Evolutionary conservation across 2,113 vertebrate genomes (phyloP).

Genomic region (Scortum barcoo): DNA sequence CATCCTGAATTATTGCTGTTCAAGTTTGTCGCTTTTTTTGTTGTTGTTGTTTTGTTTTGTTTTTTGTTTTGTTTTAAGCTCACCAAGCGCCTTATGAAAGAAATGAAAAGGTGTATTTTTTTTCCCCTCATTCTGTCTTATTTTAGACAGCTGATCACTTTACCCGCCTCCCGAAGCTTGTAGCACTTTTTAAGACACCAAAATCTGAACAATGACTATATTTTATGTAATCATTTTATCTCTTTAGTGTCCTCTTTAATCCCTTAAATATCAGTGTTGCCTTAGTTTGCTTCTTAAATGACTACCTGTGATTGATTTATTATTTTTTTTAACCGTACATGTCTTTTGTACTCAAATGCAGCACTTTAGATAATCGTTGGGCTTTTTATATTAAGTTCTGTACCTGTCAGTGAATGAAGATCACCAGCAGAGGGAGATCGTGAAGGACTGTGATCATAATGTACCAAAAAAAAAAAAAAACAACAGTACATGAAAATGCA

Average conservation of each 20-base stretch:
- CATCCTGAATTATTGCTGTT: conserved; percentile 47
- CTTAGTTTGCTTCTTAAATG: conserved; percentile 43
- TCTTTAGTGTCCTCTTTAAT: conserved; percentile 10
- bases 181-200: conserved; percentile 78
- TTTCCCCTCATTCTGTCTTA: conserved; percentile 55
- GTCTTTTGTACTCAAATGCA: conserved; percentile 13
- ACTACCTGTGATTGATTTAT: conserved; percentile 34
- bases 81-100: conserved; percentile 80
- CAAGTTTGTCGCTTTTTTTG: conserved; percentile 39
- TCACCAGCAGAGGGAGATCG: conserved; percentile 65
- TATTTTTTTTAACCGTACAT: not conserved
- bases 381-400: conserved; percentile 23
- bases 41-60: too few relatives aligned
- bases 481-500: conserved; percentile 15
- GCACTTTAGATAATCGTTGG: conserved; percentile 15
- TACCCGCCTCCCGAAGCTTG: conserved; percentile 55
- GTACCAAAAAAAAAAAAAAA: conserved; percentile 22
- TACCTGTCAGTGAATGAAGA: conserved; percentile 42
- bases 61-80: conserved; percentile 65
- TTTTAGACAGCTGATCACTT: conserved; percentile 71
- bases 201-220: conserved; percentile 74
- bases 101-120: conserved; percentile 46
- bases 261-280: conserved; percentile 32
- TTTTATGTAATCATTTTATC: conserved; percentile 63
- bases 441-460: not conserved